Evolutionary conservation across 2,797 vertebrate species (phyloP), one percentile per base, ranked within the genome.

Genomic region (Steatocranus sp.): DNA sequence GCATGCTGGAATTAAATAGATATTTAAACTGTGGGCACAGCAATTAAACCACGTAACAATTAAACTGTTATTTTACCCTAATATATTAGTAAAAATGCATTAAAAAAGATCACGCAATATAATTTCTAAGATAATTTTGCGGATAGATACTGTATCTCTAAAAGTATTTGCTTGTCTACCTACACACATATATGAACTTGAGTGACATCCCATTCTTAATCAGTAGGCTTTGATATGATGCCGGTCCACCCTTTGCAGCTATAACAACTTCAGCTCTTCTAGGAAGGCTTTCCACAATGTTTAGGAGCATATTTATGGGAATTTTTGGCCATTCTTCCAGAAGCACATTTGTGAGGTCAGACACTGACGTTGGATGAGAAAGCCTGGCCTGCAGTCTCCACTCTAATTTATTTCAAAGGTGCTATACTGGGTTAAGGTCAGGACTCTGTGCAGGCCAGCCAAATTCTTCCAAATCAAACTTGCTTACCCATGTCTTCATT

Each of bases 121-220:
- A 43, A 11, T 46, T 70, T 46, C 41, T 0, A 14, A 25, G 61
- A 25, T 41, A 15, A 23, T 68, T 68, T 68, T 41, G 36, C 12
- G 0, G 20, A 25, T 25, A 7, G 56, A n/a, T 34, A 58, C 2
- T 34, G 30, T 58, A 0, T 34, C 30, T 32, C 56, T 4, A 61
- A 34, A 61, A 61, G 30, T 5, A 34, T 11, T 11, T 0, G 10
- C 10, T 34, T n/a, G 0, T 58, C 0, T 58, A 32, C 54, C 54
- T 61, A 2, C 30, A 61, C 56, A 34, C 30, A 34, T 58, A 34
- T 3, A 34, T 18, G 17, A 34, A 34, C 56, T 61, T 61, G 56
- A 61, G 18, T 12, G 18, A 61, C 32, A 61, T 2, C 18, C 3
- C 30, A 61, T 20, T 36, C 32, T 61, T 61, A 36, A 61, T 61